Conservation (phyloP, 2,797 vertebrate species). For the Arrhamphus sclerolepis region DNA sequence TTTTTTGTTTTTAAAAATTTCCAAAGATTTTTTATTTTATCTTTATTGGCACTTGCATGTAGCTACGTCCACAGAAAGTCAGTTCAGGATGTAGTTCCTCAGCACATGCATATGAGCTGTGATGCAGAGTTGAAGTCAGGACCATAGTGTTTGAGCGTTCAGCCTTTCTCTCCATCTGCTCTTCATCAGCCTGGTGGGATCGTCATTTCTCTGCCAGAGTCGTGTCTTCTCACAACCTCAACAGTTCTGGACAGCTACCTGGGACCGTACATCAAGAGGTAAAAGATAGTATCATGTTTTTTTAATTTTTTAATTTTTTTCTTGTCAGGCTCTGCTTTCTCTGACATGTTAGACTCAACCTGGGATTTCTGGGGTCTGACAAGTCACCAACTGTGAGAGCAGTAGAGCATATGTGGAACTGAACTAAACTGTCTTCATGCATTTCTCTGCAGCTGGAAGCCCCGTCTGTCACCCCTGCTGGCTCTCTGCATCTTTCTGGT, state of each 20-base stretch:
- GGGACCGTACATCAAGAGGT: conserved; percentile 86
- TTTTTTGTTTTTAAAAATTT: too few relatives aligned
- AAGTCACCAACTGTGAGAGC: rapidly evolving
- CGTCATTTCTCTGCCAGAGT: conserved; percentile 89
- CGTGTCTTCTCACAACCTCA: conserved; percentile 89
- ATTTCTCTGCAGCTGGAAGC: conserved; percentile 83
- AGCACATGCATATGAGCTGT: too few relatives aligned
- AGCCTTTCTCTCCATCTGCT: neutral
- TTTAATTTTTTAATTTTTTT: neutral
- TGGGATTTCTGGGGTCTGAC: neutral
- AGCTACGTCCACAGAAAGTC: too few relatives aligned
- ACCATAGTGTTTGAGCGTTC: too few relatives aligned
- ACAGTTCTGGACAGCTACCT: conserved; percentile 88
- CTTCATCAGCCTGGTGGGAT: conserved; percentile 77
- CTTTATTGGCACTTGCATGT: too few relatives aligned
- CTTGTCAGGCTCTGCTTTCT: neutral
- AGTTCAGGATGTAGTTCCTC: too few relatives aligned
- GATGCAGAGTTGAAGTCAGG: too few relatives aligned
- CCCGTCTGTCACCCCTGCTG: conserved; percentile 84
- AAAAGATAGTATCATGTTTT: rapidly evolving
- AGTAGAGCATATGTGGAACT: too few relatives aligned
- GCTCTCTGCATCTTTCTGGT: conserved; percentile 90
- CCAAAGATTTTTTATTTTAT: too few relatives aligned
- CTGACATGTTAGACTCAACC: neutral
- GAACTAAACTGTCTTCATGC: too few relatives aligned